Base-by-base conservation (phyloP, 2,888 invertebrate species). In the Poecilobothrus nobilitatus region DNA sequence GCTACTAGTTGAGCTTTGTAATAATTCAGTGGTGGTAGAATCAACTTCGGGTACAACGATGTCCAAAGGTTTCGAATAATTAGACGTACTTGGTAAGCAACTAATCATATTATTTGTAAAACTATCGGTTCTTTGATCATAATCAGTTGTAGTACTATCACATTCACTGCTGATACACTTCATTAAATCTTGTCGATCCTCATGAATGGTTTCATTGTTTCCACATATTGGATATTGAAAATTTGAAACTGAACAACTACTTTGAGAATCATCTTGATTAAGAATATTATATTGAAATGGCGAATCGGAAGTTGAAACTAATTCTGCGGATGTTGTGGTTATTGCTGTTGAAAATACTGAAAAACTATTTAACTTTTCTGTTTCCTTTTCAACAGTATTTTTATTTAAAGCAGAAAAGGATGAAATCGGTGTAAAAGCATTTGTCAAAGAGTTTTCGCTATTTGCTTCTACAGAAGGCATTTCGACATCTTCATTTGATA, bases 81-180 rank as follows among this genome's bases (percentile, higher is more conserved):
- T 70, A 15, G 18, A 67, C 20, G 37, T 44, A 61, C 66, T 69
- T 61, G 33, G 27, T 68, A 34, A 66, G 53, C 66, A 53, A 34
- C 12, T 44, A 15, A 53, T 53, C 53, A 53, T 53, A n/a, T 5
- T 63, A 65, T 65, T 37, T 41, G 21, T 18, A 44, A 21, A 66
- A 18, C 7, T 21, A 10, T 22, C 12, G 53, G 22, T 21, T 66
- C 10, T 66, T 53, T 71, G 70, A 53, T 74, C 73, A 64, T 73
- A 74, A 66, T 74, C 75, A 2, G 76, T 76, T 2, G 76, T 76
- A 69, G 76, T 75, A 70, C 76, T 76, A 66, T 75, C 75, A 68
- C 76, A 76, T 71, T 76, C 76, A 8, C 73, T 74, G 63, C 74
- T 75, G 3, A 71, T 71, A 33, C 71, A 67, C 70, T 71, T 72